Evolutionary conservation across 30 jellyfish, hydroid and myxozoan genomes (phyloP).

Genomic region (Hydractinia echinata): DNA sequence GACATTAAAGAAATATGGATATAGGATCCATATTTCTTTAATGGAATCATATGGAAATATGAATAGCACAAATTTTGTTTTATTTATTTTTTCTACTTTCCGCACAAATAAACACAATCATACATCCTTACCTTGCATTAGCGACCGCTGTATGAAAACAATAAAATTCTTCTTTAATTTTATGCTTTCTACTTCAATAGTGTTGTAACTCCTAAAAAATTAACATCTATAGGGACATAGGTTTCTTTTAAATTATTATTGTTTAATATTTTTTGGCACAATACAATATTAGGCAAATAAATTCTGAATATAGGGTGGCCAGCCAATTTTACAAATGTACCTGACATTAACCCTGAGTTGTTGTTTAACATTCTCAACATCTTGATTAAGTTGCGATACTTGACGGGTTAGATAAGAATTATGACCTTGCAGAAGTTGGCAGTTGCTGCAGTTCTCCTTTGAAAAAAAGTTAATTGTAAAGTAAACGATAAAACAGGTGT

Average conservation of each 20-base stretch:
- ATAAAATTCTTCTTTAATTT: background rate
- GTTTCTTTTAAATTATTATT: too few species aligned
- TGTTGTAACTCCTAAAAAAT: background rate
- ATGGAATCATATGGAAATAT: too few species aligned
- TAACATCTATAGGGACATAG: too few species aligned
- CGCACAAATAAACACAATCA: background rate
- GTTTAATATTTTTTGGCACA: too few species aligned
- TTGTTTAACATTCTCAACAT: conserved; percentile 22
- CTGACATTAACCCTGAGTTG: conserved; percentile 21
- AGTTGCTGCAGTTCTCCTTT: conserved; percentile 11
- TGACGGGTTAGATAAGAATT: conserved; percentile 29
- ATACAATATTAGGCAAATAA: too few species aligned
- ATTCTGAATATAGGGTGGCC: too few species aligned
- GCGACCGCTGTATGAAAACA: background rate
- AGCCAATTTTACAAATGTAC: background rate
- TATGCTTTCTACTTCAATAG: background rate
- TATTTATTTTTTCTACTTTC: too few species aligned
- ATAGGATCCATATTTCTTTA: too few species aligned
- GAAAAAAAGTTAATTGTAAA: background rate
- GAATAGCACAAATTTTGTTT: too few species aligned
- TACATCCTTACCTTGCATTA: background rate
- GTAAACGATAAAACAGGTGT: too few species aligned
- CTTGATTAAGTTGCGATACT: conserved; percentile 41
- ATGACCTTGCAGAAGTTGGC: conserved; percentile 26
- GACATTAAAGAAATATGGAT: too few species aligned